Percentiles rank a stretch among this genome's conserved stretches.
Conservation (phyloP, 1,140 invertebrate genomes). For the Gonioctena quinquepunctata region DNA sequence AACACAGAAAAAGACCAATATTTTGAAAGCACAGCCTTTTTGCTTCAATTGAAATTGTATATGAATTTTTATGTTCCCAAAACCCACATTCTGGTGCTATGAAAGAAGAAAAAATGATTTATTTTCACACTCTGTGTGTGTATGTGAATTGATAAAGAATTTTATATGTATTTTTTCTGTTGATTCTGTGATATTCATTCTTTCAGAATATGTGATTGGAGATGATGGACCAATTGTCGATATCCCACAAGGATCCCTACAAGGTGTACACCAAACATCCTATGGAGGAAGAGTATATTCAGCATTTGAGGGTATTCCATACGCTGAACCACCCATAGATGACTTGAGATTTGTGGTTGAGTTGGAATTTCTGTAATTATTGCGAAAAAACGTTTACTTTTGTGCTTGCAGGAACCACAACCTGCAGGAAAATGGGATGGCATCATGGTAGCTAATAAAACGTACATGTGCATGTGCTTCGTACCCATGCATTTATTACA, state of each 20-base stretch:
- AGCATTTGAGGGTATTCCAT: conserved; percentile 64
- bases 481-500: conserved; percentile 8
- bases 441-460: conserved; percentile 26
- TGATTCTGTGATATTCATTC: background rate
- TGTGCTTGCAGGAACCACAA: conserved; percentile 30
- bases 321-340: conserved; percentile 62
- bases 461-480: conserved; percentile 22
- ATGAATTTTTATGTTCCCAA: too few species aligned
- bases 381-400: too few species aligned
- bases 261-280: conserved; percentile 58
- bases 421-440: conserved; percentile 35
- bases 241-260: conserved; percentile 35
- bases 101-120: too few species aligned
- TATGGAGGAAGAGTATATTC: conserved; percentile 55
- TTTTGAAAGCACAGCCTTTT: too few species aligned
- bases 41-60: too few species aligned
- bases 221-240: conserved; percentile 23
- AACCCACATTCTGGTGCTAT: too few species aligned
- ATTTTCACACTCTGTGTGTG: too few species aligned
- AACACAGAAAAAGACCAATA: too few species aligned
- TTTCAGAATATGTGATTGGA: background rate
- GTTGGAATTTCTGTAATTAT: too few species aligned
- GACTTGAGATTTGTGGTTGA: conserved; percentile 61
- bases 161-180: too few species aligned
- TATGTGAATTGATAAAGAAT: too few species aligned